Base-by-base conservation (phyloP, 2,888 invertebrate genomes). In the Deroplatys truncata region DNA sequence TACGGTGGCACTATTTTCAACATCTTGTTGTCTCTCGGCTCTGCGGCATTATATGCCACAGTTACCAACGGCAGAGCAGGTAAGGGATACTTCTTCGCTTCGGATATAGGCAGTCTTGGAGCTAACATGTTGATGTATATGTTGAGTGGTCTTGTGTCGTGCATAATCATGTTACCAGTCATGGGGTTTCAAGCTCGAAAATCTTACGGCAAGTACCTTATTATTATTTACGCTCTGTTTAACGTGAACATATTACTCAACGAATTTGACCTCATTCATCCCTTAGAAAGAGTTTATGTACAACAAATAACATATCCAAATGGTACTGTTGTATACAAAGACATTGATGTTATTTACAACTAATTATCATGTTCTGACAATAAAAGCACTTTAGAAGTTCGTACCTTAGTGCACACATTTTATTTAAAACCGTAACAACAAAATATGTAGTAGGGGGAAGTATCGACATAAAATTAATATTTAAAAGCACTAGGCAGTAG, bases 1-100 rank as follows among this genome's bases (percentile, higher is more conserved):
- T 95, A 95, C 92, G 96, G 96, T 28, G 96, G 96, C 10, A 96
- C 96, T 2, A 93, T 96, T 89, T 95, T 96, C 92, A 96, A 95
- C 95, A 94, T 93, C 93, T 92, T 93, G 93, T 91, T 89, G 35
- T 82, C 94, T 28, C 92, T 94, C 13, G 94, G 85, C 9, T 2
- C 2, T 43, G 85, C 85, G 10, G 43, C 43, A 9, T 3, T 49
- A 9, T 4, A 28, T 4, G 28, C 25, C n/a, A 20, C 28, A n/a
- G 28, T 85, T 3, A 43, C 4, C 13, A 85, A 85, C 43, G 85
- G 85, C 31, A 31, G 13, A 13, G 9, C 10, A 0, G 85, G 85
- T 1, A 31, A 85, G 2, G 35, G 35, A 10, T 85, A 85, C 35
- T 25, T 2, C 15, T 20, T 85, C 15, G 90, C 92, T 91, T 92